Evolutionary conservation across 2,797 vertebrate species (phyloP).

Genomic region (Mus minutoides): DNA sequence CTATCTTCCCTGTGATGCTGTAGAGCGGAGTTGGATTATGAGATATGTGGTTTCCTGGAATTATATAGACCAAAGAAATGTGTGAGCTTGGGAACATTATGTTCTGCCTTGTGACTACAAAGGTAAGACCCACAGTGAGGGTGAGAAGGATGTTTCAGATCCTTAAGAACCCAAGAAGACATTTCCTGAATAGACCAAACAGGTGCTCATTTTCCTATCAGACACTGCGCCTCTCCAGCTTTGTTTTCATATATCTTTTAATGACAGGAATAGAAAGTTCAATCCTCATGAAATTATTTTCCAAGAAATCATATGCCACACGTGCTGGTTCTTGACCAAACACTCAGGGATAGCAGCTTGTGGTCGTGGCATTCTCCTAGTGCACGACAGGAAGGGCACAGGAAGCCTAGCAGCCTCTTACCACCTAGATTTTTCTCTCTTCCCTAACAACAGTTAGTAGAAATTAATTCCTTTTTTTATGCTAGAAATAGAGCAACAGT

Average conservation of each 20-base stretch:
- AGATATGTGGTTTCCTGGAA: neutral
- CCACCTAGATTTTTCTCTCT: neutral
- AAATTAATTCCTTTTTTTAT: slow-evolving; percentile 17
- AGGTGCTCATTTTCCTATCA: neutral
- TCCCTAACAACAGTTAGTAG: neutral
- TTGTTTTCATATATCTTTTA: neutral
- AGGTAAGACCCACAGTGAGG: neutral
- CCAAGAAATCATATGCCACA: neutral
- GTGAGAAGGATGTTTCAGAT: neutral
- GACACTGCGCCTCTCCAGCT: neutral
- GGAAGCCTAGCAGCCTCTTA: neutral
- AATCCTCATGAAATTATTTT: neutral
- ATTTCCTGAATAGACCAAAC: neutral
- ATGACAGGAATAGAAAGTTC: slow-evolving; percentile 1
- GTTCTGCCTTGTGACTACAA: neutral
- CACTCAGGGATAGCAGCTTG: neutral
- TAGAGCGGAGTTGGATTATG: neutral
- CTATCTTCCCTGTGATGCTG: neutral
- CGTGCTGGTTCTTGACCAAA: neutral
- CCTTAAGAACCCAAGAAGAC: neutral
- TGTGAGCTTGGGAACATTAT: neutral
- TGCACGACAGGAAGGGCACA: neutral
- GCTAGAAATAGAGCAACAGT: neutral
- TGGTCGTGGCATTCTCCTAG: neutral
- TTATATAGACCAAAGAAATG: neutral